These are phyloP conservation scores for Phylloscopus trochiloides DNA, from an alignment of 2,113 vertebrate genomes.

Conservation along the genomic window DNA sequence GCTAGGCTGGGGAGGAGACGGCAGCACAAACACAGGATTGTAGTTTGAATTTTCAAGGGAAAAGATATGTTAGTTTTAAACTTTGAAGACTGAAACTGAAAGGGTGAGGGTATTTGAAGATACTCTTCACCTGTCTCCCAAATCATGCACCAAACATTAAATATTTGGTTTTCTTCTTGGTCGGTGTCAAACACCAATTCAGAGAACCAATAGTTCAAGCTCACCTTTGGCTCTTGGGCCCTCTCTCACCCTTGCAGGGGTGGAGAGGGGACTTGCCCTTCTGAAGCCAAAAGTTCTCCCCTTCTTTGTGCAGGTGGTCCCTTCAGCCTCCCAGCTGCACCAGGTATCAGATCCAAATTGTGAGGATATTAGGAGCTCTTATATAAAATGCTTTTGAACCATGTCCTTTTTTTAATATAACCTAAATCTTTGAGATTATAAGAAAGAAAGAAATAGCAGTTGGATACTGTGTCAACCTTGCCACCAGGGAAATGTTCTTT, in stretches of 20 bases:
- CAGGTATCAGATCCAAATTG: neutral
- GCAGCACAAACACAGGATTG: neutral
- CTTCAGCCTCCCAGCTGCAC: neutral
- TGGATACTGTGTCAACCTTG: neutral
- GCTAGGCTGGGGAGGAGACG: neutral
- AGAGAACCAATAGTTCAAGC: neutral
- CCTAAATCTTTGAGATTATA: neutral
- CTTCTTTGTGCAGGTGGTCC: neutral
- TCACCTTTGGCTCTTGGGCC: neutral
- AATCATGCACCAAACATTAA: neutral
- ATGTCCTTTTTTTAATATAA: neutral
- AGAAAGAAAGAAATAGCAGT: neutral
- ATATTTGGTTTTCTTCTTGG: neutral
- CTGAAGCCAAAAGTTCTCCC: neutral
- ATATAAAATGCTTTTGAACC: neutral
- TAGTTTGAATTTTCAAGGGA: neutral
- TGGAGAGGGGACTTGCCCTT: neutral
- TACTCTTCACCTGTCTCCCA: neutral
- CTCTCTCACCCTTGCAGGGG: neutral
- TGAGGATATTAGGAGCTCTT: neutral
- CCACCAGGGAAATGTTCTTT: neutral
- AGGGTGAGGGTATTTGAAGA: neutral
- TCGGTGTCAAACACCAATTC: neutral
- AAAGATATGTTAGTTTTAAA: neutral
- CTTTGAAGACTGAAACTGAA: neutral